Conservation (phyloP, 2,797 vertebrate species). For the Alcedo atthis region DNA sequence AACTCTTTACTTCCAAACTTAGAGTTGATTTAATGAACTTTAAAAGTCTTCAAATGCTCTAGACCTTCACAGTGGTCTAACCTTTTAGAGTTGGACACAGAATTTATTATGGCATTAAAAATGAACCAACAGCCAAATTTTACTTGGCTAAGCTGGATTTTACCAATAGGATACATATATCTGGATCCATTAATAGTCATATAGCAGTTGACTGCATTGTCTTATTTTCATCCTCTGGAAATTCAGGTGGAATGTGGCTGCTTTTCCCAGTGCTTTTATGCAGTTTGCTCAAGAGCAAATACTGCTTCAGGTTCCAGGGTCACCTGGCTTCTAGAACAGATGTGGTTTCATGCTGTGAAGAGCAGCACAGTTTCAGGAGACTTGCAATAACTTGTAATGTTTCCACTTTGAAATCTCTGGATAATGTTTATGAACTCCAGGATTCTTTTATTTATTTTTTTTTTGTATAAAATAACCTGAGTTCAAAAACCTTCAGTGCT, state of each 20-base stretch:
- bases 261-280: background rate
- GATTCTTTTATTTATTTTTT: background rate
- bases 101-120: slow-evolving; percentile 56
- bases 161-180: background rate
- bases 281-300: background rate
- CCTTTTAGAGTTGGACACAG: slow-evolving; percentile 52
- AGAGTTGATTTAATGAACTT: slow-evolving; percentile 25
- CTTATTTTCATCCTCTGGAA: background rate
- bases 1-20: background rate
- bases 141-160: slow-evolving; percentile 19
- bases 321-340: background rate
- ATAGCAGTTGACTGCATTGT: background rate
- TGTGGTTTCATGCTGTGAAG: background rate
- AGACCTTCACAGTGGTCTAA: slow-evolving; percentile 23
- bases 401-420: background rate
- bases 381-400: background rate
- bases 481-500: background rate
- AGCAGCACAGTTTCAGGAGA: background rate
- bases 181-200: background rate
- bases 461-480: background rate
- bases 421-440: background rate
- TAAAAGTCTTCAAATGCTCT: slow-evolving; percentile 22
- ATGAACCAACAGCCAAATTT: slow-evolving; percentile 18
- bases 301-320: background rate
- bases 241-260: background rate